phyloP scores from a whole-genome alignment of 2,797 vertebrate species.

The Lophius americanus region DNA sequence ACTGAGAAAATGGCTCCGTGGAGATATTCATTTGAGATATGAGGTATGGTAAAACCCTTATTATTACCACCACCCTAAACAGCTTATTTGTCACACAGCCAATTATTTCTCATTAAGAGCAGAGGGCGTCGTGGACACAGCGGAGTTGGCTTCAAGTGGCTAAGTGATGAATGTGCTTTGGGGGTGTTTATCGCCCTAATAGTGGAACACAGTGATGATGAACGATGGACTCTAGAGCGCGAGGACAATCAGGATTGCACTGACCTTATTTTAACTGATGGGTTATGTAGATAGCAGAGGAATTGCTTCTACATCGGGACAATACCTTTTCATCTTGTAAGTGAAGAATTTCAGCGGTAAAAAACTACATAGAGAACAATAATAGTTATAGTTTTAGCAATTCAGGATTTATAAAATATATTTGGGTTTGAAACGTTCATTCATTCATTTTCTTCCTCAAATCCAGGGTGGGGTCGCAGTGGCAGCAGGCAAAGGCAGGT shows the following conservation, averaged over 20 bases:
- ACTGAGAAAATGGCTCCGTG: constrained; percentile 22
- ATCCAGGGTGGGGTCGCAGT: no score
- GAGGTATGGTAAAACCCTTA: constrained; percentile 26
- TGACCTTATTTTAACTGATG: constrained; percentile 76
- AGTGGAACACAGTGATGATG: constrained; percentile 55
- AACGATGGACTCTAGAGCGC: constrained; percentile 65
- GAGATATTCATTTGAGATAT: constrained; percentile 30
- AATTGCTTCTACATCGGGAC: constrained; percentile 13
- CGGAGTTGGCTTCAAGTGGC: constrained; percentile 53
- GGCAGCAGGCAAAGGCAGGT: no score
- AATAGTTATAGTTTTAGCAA: no score
- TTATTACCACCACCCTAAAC: constrained; percentile 37
- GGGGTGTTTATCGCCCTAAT: constrained; percentile 62
- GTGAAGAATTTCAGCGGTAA: constrained; percentile 7
- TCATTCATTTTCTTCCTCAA: no score
- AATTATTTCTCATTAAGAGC: constrained; percentile 70
- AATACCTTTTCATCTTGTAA: background rate
- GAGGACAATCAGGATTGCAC: constrained; percentile 41
- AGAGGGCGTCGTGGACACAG: constrained; percentile 45
- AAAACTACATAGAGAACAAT: no score
- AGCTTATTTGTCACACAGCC: constrained; percentile 64
- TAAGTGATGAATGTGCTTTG: constrained; percentile 75
- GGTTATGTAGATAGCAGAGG: constrained; percentile 40
- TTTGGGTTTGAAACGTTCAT: no score
- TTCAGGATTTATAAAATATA: no score